Evolutionary conservation across 2,797 vertebrate species (phyloP), one percentile per base, ranked within the genome.

Genomic region (Crenuchus spilurus): DNA sequence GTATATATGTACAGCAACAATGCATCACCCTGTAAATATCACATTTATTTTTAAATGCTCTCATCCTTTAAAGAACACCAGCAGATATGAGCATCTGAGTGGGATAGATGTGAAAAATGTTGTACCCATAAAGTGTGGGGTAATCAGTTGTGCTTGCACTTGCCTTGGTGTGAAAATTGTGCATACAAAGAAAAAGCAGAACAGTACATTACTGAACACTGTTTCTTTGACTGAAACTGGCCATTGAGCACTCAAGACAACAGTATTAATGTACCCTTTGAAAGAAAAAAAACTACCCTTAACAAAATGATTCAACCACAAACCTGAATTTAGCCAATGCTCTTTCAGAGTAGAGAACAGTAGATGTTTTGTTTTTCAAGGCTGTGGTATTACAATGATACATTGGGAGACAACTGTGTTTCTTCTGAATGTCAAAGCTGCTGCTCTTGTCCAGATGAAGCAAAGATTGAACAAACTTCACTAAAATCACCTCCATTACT

Each of bases 1-100:
- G 79, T 88, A 84, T 88, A 71, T 88, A 89, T 91, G 71, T 90
- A 94, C 90, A 92, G 78, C 54, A 86, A 85, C 80, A 88, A 89
- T 84, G 80, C 80, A 80, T 88, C 84, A 89, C 85, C 85, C 69
- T 90, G 87, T 89, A 88, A 89, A 88, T 88, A 88, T 91, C 80
- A 78, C 54, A 52, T 82, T 69, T 74, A 22, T 74, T 18, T 77
- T 72, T 69, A 73, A 75, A 73, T 73, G 46, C 49, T 67, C 70
- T 70, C 65, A 68, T 78, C 46, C 33, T 55, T 64, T 22, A 68
- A 72, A 71, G 35, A 74, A 55, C 54, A 63, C 64, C 70, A 67
- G 39, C 55, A 72, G 52, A 72, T 30, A 49, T 48, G 49, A 65
- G 65, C 49, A n/a, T 55, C 48, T 46, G 48, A n/a, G 39, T 55